phyloP scores from a whole-genome alignment of 2,888 invertebrate species.

The Microctonus aethiopoides region DNA sequence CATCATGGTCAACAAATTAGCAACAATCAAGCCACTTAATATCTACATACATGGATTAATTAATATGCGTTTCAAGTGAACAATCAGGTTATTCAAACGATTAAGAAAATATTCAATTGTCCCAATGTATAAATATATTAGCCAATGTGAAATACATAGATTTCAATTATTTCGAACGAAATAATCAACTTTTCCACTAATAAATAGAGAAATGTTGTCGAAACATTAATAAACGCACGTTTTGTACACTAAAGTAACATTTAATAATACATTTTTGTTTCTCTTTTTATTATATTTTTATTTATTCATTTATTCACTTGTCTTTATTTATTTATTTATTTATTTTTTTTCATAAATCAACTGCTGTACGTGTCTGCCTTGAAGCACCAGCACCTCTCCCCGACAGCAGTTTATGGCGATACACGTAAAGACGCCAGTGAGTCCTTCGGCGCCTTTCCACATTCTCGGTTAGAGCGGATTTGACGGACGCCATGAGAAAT shows the following conservation, averaged over 20 bases:
- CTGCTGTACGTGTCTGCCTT: slow-evolving; percentile 29
- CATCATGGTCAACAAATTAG: slow-evolving; percentile 43
- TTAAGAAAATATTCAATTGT: background rate
- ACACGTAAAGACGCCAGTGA: slow-evolving; percentile 19
- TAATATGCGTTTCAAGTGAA: slow-evolving; percentile 22
- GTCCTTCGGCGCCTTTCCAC: slow-evolving; percentile 35
- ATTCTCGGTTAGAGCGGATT: slow-evolving; percentile 25
- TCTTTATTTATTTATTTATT: background rate
- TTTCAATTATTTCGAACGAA: background rate
- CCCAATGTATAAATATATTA: too few species aligned
- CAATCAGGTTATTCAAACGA: background rate
- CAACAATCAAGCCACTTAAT: slow-evolving; percentile 51
- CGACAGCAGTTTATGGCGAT: slow-evolving; percentile 18
- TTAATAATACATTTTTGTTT: too few species aligned
- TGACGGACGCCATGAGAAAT: slow-evolving; percentile 18
- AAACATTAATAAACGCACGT: background rate
- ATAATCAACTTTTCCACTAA: too few species aligned
- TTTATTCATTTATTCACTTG: background rate
- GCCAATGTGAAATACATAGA: background rate
- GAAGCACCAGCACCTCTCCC: slow-evolving; percentile 22
- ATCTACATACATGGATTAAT: slow-evolving; percentile 37
- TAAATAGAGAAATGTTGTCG: too few species aligned
- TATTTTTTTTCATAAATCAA: background rate
- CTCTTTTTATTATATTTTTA: too few species aligned
- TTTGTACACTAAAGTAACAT: background rate